Evolutionary conservation across 2,797 vertebrate species (phyloP).

Genomic region (Tapera naevia): DNA sequence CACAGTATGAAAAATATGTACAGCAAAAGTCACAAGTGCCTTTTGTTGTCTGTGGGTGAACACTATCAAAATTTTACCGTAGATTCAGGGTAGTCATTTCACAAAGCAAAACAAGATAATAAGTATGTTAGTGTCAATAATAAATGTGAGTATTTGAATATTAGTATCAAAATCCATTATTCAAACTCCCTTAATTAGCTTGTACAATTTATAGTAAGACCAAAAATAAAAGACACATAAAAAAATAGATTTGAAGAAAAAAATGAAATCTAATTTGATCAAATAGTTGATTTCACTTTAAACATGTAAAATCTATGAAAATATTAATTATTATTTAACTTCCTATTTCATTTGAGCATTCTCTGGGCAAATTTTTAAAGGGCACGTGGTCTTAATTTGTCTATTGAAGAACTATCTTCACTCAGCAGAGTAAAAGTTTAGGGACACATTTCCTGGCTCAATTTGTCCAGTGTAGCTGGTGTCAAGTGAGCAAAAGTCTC

Average conservation of each 20-base stretch:
- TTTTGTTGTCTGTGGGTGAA: neutral
- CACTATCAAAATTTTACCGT: neutral
- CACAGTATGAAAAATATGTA: neutral
- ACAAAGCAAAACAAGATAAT: neutral
- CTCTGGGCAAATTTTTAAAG: neutral
- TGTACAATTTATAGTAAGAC: neutral
- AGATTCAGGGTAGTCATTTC: neutral
- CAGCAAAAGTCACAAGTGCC: neutral
- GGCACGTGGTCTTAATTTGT: neutral
- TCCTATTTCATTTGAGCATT: neutral
- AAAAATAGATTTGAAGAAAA: neutral
- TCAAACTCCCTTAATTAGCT: neutral
- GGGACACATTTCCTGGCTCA: neutral
- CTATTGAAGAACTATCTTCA: neutral
- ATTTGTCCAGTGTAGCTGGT: neutral
- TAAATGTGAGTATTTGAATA: neutral
- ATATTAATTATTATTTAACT: neutral
- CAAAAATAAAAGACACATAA: neutral
- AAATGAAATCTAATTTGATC: neutral
- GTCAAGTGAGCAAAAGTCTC: constrained; percentile 9
- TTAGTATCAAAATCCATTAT: neutral
- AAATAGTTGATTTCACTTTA: neutral
- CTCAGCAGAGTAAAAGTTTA: neutral
- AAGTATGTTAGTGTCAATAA: neutral
- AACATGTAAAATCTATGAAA: neutral